Evolutionary conservation across 2,797 vertebrate species (phyloP).

Genomic region (Anguilla anguilla): DNA sequence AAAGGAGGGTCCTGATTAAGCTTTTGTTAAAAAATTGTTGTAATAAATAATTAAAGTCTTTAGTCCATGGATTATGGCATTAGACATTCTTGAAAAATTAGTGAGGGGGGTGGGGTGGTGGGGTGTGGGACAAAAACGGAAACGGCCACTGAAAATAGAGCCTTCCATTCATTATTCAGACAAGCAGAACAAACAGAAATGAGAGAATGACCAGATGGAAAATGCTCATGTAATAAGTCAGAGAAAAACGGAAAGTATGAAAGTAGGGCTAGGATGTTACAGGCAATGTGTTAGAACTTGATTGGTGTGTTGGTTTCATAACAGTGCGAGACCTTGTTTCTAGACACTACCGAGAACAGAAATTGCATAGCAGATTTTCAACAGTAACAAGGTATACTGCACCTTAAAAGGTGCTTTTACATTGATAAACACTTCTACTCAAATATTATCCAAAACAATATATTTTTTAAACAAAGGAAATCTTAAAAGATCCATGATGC

Average conservation of each 20-base stretch:
- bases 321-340: neutral
- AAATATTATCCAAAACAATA: neutral
- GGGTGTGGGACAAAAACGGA: neutral
- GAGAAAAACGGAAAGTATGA: neutral
- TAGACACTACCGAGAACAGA: neutral
- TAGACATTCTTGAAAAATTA: constrained; percentile 9
- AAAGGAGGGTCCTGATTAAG: neutral
- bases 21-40: neutral
- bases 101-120: neutral
- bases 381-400: neutral
- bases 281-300: constrained; percentile 12
- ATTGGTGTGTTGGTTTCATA: neutral
- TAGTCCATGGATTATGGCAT: constrained; percentile 12
- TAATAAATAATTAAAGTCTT: constrained; percentile 20
- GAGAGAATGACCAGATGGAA: constrained; percentile 26
- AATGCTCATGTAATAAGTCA: neutral
- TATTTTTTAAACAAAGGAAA: neutral
- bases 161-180: constrained; percentile 22
- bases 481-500: neutral
- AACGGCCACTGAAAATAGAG: neutral
- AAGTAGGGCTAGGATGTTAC: neutral
- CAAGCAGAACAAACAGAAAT: constrained; percentile 18
- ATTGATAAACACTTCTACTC: neutral
- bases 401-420: neutral
- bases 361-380: neutral